Conservation (phyloP, 2,113 vertebrate genomes). For the Zeus faber region DNA sequence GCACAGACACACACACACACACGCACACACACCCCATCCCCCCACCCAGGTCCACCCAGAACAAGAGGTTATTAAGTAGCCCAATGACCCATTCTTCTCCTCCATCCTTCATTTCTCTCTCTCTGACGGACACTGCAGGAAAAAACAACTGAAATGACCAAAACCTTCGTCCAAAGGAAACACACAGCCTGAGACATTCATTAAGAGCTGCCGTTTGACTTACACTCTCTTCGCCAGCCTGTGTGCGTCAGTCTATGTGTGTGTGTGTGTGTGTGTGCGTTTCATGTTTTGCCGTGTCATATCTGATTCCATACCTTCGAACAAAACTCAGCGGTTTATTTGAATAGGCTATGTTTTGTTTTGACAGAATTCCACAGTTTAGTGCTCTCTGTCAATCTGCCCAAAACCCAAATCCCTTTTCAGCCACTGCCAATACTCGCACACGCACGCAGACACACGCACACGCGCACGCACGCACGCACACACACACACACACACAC, state of each 20-base stretch:
- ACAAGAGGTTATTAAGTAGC: slow-evolving; percentile 20
- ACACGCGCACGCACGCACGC: slow-evolving; percentile 20
- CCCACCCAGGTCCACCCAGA: not conserved
- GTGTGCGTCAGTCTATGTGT: slow-evolving; percentile 12
- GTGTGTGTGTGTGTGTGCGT: slow-evolving; percentile 12
- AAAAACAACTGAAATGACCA: slow-evolving; percentile 21
- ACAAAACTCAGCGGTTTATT: slow-evolving; percentile 57
- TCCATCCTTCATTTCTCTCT: too few relatives aligned
- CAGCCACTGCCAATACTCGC: slow-evolving; percentile 54
- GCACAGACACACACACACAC: slow-evolving; percentile 15
- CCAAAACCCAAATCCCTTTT: slow-evolving; percentile 45
- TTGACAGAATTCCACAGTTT: slow-evolving; percentile 62
- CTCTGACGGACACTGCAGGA: slow-evolving; percentile 3
- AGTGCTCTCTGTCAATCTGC: slow-evolving; percentile 51
- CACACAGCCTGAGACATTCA: slow-evolving; percentile 10
- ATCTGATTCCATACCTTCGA: slow-evolving; percentile 39
- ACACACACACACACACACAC: not conserved
- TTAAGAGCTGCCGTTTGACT: slow-evolving; percentile 28
- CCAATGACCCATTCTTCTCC: slow-evolving; percentile 4
- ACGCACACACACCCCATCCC: not conserved
- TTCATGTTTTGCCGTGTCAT: slow-evolving; percentile 11
- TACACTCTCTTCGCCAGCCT: not conserved
- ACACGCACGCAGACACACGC: slow-evolving; percentile 27
- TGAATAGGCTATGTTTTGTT: slow-evolving; percentile 61
- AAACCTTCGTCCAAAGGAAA: slow-evolving; percentile 10